These are phyloP conservation scores for Callosobruchus maculatus DNA, from an alignment of 2,888 invertebrate genomes.

Conservation along the genomic window DNA sequence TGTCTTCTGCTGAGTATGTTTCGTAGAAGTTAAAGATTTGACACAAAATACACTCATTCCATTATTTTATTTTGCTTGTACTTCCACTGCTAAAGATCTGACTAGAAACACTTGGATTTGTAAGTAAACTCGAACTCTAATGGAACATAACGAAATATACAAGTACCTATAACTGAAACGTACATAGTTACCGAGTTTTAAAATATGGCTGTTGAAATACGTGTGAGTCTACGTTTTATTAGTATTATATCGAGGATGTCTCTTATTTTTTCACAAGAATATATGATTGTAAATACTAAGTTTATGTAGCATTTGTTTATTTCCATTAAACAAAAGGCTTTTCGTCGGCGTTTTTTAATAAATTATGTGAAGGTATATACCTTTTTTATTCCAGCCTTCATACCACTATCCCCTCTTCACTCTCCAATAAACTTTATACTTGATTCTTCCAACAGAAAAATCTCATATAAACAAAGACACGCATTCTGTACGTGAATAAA, in stretches of 20 bases:
- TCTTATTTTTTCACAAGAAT: not conserved
- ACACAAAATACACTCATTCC: not conserved
- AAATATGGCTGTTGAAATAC: not conserved
- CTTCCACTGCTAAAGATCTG: not conserved
- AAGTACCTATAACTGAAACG: not conserved
- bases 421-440: no score
- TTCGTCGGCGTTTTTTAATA: not conserved
- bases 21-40: not conserved
- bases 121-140: not conserved
- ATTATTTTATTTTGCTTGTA: not conserved
- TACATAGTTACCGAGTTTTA: not conserved
- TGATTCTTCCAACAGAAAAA: no score
- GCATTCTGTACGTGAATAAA: no score
- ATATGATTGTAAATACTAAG: not conserved
- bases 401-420: no score
- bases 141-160: not conserved
- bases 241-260: not conserved
- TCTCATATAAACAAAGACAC: no score
- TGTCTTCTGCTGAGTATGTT: no score
- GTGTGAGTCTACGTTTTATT: not conserved
- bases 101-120: not conserved
- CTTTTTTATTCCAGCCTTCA: no score
- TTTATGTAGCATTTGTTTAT: not conserved
- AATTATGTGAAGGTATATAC: not conserved
- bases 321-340: not conserved